phyloP scores from a whole-genome alignment of 2,888 invertebrate genomes.

The Agonopterix alstromeriana region DNA sequence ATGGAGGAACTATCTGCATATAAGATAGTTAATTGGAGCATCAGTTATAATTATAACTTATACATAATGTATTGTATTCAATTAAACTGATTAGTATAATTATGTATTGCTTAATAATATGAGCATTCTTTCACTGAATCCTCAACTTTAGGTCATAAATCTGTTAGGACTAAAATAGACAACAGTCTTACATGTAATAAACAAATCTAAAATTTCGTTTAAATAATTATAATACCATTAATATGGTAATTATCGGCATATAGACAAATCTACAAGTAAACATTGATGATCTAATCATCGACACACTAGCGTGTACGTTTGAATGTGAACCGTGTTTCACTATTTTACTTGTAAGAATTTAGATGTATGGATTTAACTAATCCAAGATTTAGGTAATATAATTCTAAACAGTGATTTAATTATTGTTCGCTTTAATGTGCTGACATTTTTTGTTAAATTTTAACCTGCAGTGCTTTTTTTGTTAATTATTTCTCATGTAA shows the following conservation, averaged over 20 bases:
- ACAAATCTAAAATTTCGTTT: conserved; percentile 12
- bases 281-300: conserved; percentile 44
- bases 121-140: conserved; percentile 35
- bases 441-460: conserved; percentile 47
- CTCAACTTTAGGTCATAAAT: conserved; percentile 21
- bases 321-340: conserved; percentile 21
- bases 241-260: conserved; percentile 28
- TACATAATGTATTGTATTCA: conserved; percentile 39
- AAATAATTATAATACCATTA: conserved; percentile 15
- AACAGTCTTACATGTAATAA: background rate
- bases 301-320: conserved; percentile 8
- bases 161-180: background rate
- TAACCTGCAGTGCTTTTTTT: conserved; percentile 64
- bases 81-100: conserved; percentile 31
- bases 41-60: conserved; percentile 20
- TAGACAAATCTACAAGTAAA: conserved; percentile 28
- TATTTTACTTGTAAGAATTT: conserved; percentile 21
- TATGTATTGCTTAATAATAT: conserved; percentile 14
- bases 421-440: conserved; percentile 52
- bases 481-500: conserved; percentile 54
- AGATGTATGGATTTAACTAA: conserved; percentile 28
- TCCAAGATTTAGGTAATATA: conserved; percentile 35
- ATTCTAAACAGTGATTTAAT: conserved; percentile 39
- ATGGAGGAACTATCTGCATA: conserved; percentile 25
- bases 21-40: conserved; percentile 37